These are phyloP conservation scores for Reticulitermes speratus DNA, from an alignment of 1,140 invertebrate species.

Conservation along the genomic window DNA sequence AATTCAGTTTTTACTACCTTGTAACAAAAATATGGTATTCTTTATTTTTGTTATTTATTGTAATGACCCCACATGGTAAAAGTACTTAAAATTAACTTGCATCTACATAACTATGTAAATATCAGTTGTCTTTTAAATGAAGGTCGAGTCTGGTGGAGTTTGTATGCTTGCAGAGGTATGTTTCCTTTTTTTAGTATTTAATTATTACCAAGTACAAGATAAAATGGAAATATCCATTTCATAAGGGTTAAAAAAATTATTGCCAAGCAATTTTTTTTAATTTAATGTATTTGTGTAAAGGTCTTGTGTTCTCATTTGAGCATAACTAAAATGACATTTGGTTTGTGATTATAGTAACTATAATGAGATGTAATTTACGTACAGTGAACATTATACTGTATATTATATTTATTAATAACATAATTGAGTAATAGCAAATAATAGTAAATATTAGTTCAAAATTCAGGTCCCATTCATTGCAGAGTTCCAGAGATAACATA, in stretches of 20 bases:
- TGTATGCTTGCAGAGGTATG: slow-evolving; percentile 6
- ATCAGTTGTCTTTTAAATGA: slow-evolving; percentile 1
- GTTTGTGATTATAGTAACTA: neutral
- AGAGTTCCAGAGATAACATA: neutral
- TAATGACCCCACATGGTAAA: slow-evolving; percentile 23
- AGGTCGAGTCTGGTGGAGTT: slow-evolving; percentile 30
- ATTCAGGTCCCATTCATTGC: neutral
- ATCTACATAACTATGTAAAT: neutral
- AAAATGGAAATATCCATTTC: slow-evolving; percentile 23
- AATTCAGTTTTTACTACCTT: neutral
- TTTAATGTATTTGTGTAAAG: slow-evolving; percentile 26
- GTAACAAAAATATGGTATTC: neutral
- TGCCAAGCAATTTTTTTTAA: slow-evolving; percentile 30
- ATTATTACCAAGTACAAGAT: slow-evolving; percentile 21
- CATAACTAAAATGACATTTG: neutral
- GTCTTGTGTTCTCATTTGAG: neutral
- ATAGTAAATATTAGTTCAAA: neutral
- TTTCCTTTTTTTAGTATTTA: slow-evolving; percentile 23
- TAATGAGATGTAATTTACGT: neutral
- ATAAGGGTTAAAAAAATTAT: slow-evolving; percentile 12
- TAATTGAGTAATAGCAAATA: slow-evolving; percentile 17
- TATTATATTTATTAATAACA: slow-evolving; percentile 23
- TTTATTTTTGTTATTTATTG: slow-evolving; percentile 4
- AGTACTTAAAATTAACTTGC: slow-evolving; percentile 25
- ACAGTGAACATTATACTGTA: neutral